Evolutionary conservation across 2,797 vertebrate genomes (phyloP), one percentile per base, ranked within the genome.

Genomic region (Rhinichthys osculus): DNA sequence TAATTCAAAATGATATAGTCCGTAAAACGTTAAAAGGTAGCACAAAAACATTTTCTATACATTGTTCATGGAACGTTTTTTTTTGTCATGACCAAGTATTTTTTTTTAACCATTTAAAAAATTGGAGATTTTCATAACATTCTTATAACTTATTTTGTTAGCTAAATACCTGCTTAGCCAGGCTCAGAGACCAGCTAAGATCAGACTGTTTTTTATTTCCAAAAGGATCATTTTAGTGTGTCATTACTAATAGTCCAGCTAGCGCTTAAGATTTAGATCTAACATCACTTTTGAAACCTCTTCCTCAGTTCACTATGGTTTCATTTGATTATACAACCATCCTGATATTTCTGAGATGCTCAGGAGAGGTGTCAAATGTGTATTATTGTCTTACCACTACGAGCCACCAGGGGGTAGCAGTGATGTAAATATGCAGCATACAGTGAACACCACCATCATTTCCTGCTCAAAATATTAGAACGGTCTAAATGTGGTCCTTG

Each of bases 341-440:
- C 50, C 17, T 33, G 44, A 33, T 57, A 38, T 76, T 2, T 76
- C 1, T 23, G 30, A 76, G 27, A 33, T 66, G 27, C 62, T 66
- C 27, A 17, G 10, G 23, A n/a, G 64, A 66, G 30, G 27, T 66
- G 6, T 33, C 30, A 3, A 33, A 4, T 83, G 27, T 67, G 42
- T 66, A 77, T 77, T 85, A 52, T 52, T 81, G 78, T 38, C 40
- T 19, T 85, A 27, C 21, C 4, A 21, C 69, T 40, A 38, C 14
- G 4, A 21, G 30, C 84, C 84, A 64, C 77, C 67, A 81, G 77
- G 54, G 42, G 69, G 67, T 3, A 73, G 84, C 78, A 85, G 78
- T 73, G 67, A 19, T 74, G 21, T 66, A 71, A 79, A 35, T 71
- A 35, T 70, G 38, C 11, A 57, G 81, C 35, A 30, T 27, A 44